Evolutionary conservation across 2,888 invertebrate genomes (phyloP).

Genomic region (Charanyca ferruginea): DNA sequence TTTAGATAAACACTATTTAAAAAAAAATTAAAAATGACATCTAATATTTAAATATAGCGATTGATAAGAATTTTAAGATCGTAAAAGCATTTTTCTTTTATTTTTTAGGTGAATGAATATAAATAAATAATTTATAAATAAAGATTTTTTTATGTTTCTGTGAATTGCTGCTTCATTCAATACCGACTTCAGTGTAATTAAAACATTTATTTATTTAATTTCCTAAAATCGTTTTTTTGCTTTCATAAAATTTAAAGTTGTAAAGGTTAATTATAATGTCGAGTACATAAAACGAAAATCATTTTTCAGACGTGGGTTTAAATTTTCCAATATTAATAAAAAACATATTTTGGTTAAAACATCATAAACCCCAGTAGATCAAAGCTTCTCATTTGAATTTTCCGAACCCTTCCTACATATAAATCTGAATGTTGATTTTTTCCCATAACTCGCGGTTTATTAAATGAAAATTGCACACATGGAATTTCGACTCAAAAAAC

Average conservation of each 20-base stretch:
- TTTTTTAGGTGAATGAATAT: no score
- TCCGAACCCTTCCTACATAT: constrained; percentile 7
- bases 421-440: constrained; percentile 15
- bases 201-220: constrained; percentile 3
- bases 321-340: constrained; percentile 4
- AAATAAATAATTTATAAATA: no score
- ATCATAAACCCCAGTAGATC: constrained; percentile 19
- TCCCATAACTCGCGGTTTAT: background rate
- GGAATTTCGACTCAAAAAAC: no score
- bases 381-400: constrained; percentile 25
- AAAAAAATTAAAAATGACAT: no score
- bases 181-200: background rate
- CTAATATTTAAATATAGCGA: no score
- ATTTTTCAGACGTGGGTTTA: background rate
- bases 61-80: no score
- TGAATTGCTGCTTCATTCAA: background rate
- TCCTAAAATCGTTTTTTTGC: constrained; percentile 2
- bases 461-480: background rate
- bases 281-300: background rate
- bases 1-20: no score
- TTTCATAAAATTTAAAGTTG: background rate
- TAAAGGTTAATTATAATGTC: background rate
- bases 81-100: no score
- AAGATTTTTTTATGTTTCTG: background rate
- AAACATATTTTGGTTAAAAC: background rate